Base-by-base conservation (phyloP, 2,113 vertebrate species). In the Bufo bufo region DNA sequence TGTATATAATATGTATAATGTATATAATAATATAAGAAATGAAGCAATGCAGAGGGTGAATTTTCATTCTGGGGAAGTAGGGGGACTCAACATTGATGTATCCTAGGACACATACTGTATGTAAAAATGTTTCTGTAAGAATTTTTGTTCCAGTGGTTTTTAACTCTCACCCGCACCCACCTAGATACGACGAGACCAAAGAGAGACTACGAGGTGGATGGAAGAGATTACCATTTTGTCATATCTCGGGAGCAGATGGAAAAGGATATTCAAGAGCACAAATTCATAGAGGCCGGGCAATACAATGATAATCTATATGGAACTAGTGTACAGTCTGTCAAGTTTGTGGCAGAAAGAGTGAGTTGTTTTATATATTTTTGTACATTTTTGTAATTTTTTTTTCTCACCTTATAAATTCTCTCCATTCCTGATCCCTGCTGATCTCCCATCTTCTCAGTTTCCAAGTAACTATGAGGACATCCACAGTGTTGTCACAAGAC, bases 211-310 rank as follows among this genome's bases (percentile, higher is more conserved):
- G 98, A 99, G 92, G 96, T 98, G 85, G 97, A 99, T 47, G 97
- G 97, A 47, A 95, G 97, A 90, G 98, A 99, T 94, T 99, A 99
- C 91, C 98, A 99, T 93, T 99, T 99, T 91, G 96, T 99, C 92
- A 95, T 93, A 92, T 99, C 97, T 89, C 95, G 97, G 93, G 98
- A 99, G 90, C 97, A 99, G 93, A 99, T 99, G 98, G 98, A 99
- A 92, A 97, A 97, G 90, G 98, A 99, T 90, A 99, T 99, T 88
- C 98, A 99, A 96, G 98, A 99, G 94, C 98, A 99, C 97, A 99
- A 99, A 93, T 99, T 99, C 92, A 99, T 99, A 82, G 98, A 99
- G 93, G 98, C 98, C 0, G 98, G 98, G 89, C 98, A 99, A 92
- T 99, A 99, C 94, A 99, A 99, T 4, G 98, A 99, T 91, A 99